Evolutionary conservation across 2,797 vertebrate species (phyloP).

Genomic region (Rhinichthys osculus): DNA sequence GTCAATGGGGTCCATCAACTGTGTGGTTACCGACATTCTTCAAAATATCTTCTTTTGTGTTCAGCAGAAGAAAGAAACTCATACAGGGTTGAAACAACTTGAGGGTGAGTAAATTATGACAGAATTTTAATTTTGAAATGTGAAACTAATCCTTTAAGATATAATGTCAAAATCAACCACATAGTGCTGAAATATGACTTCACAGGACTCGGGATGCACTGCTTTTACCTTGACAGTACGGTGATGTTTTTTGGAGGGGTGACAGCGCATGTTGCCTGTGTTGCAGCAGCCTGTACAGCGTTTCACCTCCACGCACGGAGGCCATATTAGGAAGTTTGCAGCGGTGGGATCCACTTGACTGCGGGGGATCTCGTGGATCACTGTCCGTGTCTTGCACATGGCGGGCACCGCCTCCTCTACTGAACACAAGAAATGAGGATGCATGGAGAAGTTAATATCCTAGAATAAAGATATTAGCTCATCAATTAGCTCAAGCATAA

Average conservation of each 20-base stretch:
- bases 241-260: slow-evolving; percentile 87
- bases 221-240: slow-evolving; percentile 89
- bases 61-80: too few relatives aligned
- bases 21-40: too few relatives aligned
- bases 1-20: too few relatives aligned
- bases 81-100: too few relatives aligned
- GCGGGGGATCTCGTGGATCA: slow-evolving; percentile 94
- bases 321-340: slow-evolving; percentile 97
- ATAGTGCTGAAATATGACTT: background rate
- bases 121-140: too few relatives aligned
- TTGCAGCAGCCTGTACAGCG: slow-evolving; percentile 97
- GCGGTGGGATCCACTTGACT: slow-evolving; percentile 94
- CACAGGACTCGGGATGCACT: background rate
- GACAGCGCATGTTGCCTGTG: slow-evolving; percentile 87
- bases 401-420: slow-evolving; percentile 90
- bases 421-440: slow-evolving; percentile 66
- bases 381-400: slow-evolving; percentile 89
- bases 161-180: background rate
- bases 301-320: slow-evolving; percentile 93
- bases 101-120: too few relatives aligned
- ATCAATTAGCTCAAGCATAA: background rate
- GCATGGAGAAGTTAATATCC: background rate
- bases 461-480: background rate
- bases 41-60: too few relatives aligned
- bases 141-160: background rate